A percentile compares a stretch with the other conserved stretches of the same genome.
These are phyloP conservation scores for Nipponia nippon DNA, from an alignment of 2,113 vertebrate genomes.

Conservation along the genomic window DNA sequence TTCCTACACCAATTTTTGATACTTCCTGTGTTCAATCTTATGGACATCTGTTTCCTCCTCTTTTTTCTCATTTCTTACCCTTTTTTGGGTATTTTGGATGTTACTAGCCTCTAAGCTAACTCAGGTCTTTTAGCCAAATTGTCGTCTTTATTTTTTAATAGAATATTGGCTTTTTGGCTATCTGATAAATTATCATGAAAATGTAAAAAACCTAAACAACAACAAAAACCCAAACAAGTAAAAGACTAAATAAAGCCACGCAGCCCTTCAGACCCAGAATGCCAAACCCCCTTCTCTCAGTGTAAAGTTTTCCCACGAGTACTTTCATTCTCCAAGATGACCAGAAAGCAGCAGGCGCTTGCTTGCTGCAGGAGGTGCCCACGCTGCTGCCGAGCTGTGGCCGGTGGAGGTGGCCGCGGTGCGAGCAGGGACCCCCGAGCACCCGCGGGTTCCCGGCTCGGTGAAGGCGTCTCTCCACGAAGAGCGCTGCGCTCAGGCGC, in stretches of 20 bases:
- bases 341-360: rapidly evolving
- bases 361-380: neutral
- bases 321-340: rapidly evolving
- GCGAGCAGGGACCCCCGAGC: neutral
- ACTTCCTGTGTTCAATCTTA: neutral
- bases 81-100: neutral
- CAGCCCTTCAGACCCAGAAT: neutral
- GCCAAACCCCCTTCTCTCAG: neutral
- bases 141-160: neutral
- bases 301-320: rapidly evolving
- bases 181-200: neutral
- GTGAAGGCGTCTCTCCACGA: neutral
- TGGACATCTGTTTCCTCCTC: constrained; percentile 46
- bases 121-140: neutral
- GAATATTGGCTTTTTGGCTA: neutral
- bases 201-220: neutral
- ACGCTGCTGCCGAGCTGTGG: neutral
- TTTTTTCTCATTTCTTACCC: neutral
- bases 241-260: neutral
- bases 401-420: neutral
- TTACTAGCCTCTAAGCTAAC: neutral
- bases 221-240: neutral
- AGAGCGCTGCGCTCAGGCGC: rapidly evolving
- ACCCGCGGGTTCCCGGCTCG: neutral
- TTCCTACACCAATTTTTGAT: constrained; percentile 8